These are phyloP conservation scores for Drosophila albomicans DNA, from an alignment of 1,140 invertebrate species.

Conservation along the genomic window DNA sequence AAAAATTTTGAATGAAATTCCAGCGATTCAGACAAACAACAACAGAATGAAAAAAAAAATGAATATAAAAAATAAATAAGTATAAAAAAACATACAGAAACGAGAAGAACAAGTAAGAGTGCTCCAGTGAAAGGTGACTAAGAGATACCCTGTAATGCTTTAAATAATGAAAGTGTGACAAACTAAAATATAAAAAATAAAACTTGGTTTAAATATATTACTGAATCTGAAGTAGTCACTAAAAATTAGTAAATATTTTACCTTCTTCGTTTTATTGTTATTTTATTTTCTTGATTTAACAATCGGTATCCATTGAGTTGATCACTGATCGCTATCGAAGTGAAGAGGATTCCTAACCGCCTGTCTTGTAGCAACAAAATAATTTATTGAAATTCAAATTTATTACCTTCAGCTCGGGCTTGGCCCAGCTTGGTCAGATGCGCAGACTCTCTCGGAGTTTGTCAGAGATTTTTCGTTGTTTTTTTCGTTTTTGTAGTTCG, in stretches of 20 bases:
- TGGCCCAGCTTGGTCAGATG: constrained; percentile 33
- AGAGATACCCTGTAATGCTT: constrained; percentile 26
- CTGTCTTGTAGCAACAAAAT: constrained; percentile 78
- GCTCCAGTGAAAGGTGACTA: neutral
- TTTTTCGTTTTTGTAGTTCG: constrained; percentile 29
- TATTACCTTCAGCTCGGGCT: constrained; percentile 65
- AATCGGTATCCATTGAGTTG: constrained; percentile 26
- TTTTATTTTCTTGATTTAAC: neutral
- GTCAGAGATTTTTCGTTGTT: constrained; percentile 33
- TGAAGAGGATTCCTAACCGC: constrained; percentile 52
- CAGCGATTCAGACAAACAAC: constrained; percentile 54
- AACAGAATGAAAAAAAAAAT: constrained; percentile 17
- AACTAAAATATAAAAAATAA: neutral
- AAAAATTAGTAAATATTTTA: neutral
- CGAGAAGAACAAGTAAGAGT: constrained; percentile 13
- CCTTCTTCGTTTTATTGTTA: too few relatives aligned
- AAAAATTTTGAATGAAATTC: constrained; percentile 78
- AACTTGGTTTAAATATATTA: neutral
- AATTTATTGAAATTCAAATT: constrained; percentile 84
- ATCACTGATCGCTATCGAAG: constrained; percentile 37
- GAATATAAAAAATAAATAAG: constrained; percentile 9
- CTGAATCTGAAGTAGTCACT: too few relatives aligned
- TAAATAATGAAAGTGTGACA: neutral
- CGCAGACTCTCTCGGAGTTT: constrained; percentile 25
- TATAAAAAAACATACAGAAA: constrained; percentile 25